Conservation (phyloP, 2,888 invertebrate species). For the Lepidochrysops patricia region DNA sequence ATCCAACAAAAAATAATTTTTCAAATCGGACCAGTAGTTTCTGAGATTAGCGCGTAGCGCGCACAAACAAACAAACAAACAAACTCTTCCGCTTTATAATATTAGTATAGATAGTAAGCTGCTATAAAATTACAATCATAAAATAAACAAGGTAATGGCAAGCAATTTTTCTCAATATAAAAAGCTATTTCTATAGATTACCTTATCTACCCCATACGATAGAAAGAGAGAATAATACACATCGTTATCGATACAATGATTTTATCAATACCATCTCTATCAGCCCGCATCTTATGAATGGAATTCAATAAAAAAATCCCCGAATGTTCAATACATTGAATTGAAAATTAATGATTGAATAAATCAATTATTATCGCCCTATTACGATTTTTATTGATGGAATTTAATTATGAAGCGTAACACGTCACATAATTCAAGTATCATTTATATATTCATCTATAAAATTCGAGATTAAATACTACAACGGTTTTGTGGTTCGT, state of each 20-base stretch:
- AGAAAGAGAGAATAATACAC: not conserved
- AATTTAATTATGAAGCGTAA: not conserved
- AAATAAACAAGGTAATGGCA: not conserved
- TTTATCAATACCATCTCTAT: not conserved
- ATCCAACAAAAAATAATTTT: too few relatives aligned
- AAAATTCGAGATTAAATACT: too few relatives aligned
- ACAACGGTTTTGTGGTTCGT: too few relatives aligned
- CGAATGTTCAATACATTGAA: not conserved
- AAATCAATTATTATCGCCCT: not conserved
- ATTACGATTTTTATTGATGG: not conserved
- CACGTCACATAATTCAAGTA: not conserved
- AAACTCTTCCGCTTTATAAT: too few relatives aligned
- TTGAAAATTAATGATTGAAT: not conserved
- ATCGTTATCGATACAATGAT: not conserved
- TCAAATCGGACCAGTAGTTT: too few relatives aligned
- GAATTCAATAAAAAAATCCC: not conserved
- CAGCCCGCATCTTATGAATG: slow-evolving; percentile 7
- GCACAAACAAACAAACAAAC: too few relatives aligned
- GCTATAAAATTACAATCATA: too few relatives aligned
- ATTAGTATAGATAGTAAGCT: too few relatives aligned
- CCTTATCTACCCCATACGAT: not conserved
- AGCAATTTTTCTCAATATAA: not conserved
- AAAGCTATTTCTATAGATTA: not conserved
- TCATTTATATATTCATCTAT: too few relatives aligned
- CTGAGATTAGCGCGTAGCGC: too few relatives aligned